A percentile compares a stretch with the other conserved stretches of the same genome.
These are phyloP conservation scores for Vulpes lagopus DNA, from an alignment of 2,113 vertebrate species.

Conservation along the genomic window DNA sequence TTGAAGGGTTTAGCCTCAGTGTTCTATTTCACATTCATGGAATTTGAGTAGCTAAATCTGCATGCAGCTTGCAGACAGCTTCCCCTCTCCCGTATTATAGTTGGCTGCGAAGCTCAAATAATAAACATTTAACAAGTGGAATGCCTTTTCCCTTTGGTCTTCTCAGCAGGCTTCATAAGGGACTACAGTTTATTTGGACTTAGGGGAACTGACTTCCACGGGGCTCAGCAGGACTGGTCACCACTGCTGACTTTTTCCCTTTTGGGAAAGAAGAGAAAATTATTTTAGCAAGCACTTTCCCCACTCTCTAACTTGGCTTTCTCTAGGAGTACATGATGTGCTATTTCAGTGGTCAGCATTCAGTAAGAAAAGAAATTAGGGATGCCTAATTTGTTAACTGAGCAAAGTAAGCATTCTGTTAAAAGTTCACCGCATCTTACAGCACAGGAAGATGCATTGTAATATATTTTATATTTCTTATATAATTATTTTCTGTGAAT, in stretches of 20 bases:
- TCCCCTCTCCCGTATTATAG: slow-evolving; percentile 75
- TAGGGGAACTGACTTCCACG: slow-evolving; percentile 45
- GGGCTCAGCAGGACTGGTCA: slow-evolving; percentile 18
- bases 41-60: slow-evolving; percentile 71
- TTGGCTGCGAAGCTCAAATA: slow-evolving; percentile 76
- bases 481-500: neutral
- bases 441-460: neutral
- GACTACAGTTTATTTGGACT: slow-evolving; percentile 76
- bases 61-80: slow-evolving; percentile 70
- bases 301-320: slow-evolving; percentile 56
- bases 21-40: slow-evolving; percentile 67
- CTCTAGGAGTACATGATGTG: slow-evolving; percentile 53
- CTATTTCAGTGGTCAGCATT: slow-evolving; percentile 54
- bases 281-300: slow-evolving; percentile 73
- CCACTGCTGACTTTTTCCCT: slow-evolving; percentile 40
- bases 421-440: neutral
- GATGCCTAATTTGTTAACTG: slow-evolving; percentile 47
- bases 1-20: slow-evolving; percentile 55
- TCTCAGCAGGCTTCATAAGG: slow-evolving; percentile 71
- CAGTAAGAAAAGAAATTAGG: slow-evolving; percentile 46
- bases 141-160: slow-evolving; percentile 77
- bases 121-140: slow-evolving; percentile 81
- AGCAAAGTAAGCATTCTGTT: slow-evolving; percentile 9
- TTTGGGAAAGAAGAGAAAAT: slow-evolving; percentile 61
- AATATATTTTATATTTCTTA: slow-evolving; percentile 28